Percentiles rank a stretch among this genome's conserved stretches.
phyloP scores from a whole-genome alignment of 2,113 vertebrate genomes.

The Dasypus novemcinctus region DNA sequence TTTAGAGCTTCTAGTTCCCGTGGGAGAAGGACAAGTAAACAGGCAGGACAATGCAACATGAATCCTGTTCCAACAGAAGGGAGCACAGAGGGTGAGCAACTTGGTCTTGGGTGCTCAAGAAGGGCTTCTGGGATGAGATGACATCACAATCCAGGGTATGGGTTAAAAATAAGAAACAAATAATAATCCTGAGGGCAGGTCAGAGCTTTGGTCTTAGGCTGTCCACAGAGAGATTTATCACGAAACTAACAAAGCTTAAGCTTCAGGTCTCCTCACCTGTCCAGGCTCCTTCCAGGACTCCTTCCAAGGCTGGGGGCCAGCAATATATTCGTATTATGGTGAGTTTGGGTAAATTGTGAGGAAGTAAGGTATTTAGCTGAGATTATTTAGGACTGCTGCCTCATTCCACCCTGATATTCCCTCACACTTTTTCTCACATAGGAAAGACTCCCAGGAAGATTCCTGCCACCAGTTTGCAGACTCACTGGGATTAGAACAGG shows the following conservation, averaged over 20 bases:
- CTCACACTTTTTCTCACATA: not conserved
- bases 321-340: rapidly evolving
- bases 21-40: not conserved
- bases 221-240: not conserved
- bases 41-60: not conserved
- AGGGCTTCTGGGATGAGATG: not conserved
- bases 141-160: not conserved
- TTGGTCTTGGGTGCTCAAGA: not conserved
- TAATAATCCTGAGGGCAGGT: not conserved
- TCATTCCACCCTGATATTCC: not conserved
- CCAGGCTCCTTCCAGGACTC: not conserved
- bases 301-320: no score
- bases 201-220: not conserved
- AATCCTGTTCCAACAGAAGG: not conserved
- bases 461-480: not conserved
- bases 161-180: not conserved
- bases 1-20: not conserved
- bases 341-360: not conserved
- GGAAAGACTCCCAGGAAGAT: not conserved
- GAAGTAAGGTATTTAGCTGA: not conserved
- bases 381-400: not conserved
- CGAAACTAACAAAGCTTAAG: not conserved
- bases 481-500: not conserved
- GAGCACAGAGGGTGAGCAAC: not conserved
- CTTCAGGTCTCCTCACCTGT: not conserved